phyloP scores from a whole-genome alignment of 2,888 invertebrate species.

The Serrognathus titanus region DNA sequence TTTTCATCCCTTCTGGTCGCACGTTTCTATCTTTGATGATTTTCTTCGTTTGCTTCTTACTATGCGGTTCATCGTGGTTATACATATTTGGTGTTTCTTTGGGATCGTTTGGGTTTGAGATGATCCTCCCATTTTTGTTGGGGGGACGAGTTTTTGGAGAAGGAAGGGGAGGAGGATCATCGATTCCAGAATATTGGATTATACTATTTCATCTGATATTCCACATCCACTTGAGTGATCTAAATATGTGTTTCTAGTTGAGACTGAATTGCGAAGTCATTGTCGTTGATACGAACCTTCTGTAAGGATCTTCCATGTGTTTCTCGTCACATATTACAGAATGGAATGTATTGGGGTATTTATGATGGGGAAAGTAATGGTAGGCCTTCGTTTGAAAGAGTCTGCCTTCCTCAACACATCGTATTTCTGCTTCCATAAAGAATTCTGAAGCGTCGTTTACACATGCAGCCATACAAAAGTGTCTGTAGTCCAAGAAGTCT shows the following conservation, averaged over 20 bases:
- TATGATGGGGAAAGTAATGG: slow-evolving; percentile 75
- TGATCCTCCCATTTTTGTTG: slow-evolving; percentile 3
- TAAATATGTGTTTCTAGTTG: slow-evolving; percentile 35
- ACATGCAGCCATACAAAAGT: no score
- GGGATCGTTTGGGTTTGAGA: slow-evolving; percentile 6
- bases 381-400: no score
- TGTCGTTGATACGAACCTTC: slow-evolving; percentile 55
- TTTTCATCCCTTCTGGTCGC: slow-evolving; percentile 66
- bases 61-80: slow-evolving; percentile 54
- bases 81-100: slow-evolving; percentile 18
- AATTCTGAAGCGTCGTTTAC: no score
- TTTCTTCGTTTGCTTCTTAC: slow-evolving; percentile 67
- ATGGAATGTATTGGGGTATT: slow-evolving; percentile 69
- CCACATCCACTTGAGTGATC: slow-evolving; percentile 87
- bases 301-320: slow-evolving; percentile 84
- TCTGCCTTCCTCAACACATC: no score
- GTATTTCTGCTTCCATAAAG: no score
- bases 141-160: background rate
- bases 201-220: slow-evolving; percentile 78
- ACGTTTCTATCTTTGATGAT: slow-evolving; percentile 47
- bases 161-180: slow-evolving; percentile 45
- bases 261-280: background rate
- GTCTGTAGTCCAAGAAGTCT: no score
- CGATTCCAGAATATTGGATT: slow-evolving; percentile 76
- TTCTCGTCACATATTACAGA: slow-evolving; percentile 92